phyloP scores from a whole-genome alignment of 2,888 invertebrate species.

The Lochmaea crataegi region DNA sequence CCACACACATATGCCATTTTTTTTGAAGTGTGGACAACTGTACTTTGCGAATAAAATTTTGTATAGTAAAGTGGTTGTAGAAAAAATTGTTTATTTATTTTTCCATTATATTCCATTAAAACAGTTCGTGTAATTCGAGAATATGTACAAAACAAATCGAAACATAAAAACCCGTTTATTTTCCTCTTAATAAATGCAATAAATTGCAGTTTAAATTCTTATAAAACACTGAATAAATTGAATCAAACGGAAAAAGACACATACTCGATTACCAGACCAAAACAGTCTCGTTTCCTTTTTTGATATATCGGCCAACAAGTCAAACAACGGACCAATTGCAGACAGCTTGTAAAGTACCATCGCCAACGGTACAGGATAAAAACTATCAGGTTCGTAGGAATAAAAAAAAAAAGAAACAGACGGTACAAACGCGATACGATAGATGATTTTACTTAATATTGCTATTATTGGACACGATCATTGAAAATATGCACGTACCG shows the following conservation, averaged over 20 bases:
- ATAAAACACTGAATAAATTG: neutral
- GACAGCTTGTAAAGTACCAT: constrained; percentile 22
- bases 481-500: constrained; percentile 43
- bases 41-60: no score
- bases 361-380: constrained; percentile 22
- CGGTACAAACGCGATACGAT: constrained; percentile 7
- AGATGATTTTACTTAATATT: constrained; percentile 22
- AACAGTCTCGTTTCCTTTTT: constrained; percentile 26
- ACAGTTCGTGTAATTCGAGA: neutral
- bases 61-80: neutral
- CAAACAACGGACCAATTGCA: constrained; percentile 11
- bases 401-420: constrained; percentile 19
- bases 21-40: no score
- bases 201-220: neutral
- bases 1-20: no score
- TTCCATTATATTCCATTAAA: neutral
- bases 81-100: neutral
- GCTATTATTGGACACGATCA: constrained; percentile 30
- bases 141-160: neutral
- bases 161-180: neutral
- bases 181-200: neutral
- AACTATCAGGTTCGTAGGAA: constrained; percentile 18
- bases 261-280: constrained; percentile 1
- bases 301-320: constrained; percentile 37
- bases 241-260: neutral